Base-by-base conservation (phyloP, 2,888 invertebrate species). In the Orthonychiurus folsomi region DNA sequence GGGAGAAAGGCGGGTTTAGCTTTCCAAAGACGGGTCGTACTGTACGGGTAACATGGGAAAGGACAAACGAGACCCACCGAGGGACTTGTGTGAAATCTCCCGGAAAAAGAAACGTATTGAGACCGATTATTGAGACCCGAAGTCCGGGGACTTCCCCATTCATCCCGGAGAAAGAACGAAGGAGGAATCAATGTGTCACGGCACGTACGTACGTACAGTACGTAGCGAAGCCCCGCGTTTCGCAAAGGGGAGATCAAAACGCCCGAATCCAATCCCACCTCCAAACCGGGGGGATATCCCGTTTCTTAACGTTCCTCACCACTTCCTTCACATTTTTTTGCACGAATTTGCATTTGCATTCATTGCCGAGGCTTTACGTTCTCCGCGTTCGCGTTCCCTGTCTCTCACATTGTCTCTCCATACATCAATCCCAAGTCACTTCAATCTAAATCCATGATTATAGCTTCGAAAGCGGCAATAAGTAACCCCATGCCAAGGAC, bases 101-200 rank as follows among this genome's bases (percentile, higher is more conserved):
- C 63, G 66, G 66, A 64, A 66, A 68, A 66, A 61, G 62, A 58
- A 67, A 67, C 56, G 63, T 59, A 67, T 57, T 61, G 64, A 60
- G 63, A 65, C 60, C 64, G 61, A 63, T 67, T 67, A 67, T 62
- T 55, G 63, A 37, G 53, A 63, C 50, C 37, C n/a, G n/a, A 37
- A 37, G 37, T 37, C 37, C n/a, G n/a, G n/a, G n/a, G n/a, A n/a
- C n/a, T n/a, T n/a, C n/a, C n/a, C n/a, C n/a, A n/a, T n/a, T 37
- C 37, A 15, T 15, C 15, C 37, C 37, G 9, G 37, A 37, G 37
- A 37, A 15, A n/a, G n/a, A n/a, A n/a, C n/a, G n/a, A n/a, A n/a
- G 5, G 9, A 37, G 37, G 37, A 37, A 37, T 37, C 37, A 37
- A 37, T 37, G 37, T 37, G 37, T 37, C 37, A 37, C 5, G 15